Percentiles rank a stretch among this genome's conserved stretches.
phyloP scores from a whole-genome alignment of 2,888 invertebrate species.

The Metalampra italica region DNA sequence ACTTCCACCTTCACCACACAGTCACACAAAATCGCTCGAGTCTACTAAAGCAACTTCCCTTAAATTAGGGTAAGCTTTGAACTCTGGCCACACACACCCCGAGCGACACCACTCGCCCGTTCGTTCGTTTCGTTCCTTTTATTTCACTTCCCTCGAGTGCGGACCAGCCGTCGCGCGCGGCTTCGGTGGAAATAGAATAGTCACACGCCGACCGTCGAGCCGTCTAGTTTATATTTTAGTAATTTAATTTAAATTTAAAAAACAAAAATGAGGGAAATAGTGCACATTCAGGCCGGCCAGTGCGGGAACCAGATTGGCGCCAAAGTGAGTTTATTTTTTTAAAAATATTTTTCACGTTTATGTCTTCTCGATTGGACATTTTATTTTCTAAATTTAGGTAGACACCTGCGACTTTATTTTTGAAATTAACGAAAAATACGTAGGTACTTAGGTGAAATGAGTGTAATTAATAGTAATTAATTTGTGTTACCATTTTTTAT shows the following conservation, averaged over 20 bases:
- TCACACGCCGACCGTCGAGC: constrained; percentile 9
- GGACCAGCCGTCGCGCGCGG: constrained; percentile 40
- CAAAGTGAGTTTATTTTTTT: constrained; percentile 56
- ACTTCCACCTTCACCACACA: no score
- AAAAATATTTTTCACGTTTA: constrained; percentile 20
- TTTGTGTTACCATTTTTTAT: no score
- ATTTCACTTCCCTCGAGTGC: constrained; percentile 48
- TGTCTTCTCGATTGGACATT: constrained; percentile 16
- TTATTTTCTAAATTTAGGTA: neutral
- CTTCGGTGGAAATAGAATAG: constrained; percentile 25
- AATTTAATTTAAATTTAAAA: constrained; percentile 25
- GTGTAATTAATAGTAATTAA: no score
- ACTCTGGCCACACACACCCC: constrained; percentile 51
- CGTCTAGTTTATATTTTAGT: constrained; percentile 12
- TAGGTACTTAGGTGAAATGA: neutral
- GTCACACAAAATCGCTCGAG: no score
- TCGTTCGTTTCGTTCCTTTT: constrained; percentile 38
- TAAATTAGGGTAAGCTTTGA: constrained; percentile 22
- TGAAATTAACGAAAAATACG: neutral
- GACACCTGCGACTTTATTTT: neutral
- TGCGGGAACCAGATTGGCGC: constrained; percentile 91
- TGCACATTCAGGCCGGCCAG: constrained; percentile 90
- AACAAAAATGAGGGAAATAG: constrained; percentile 87
- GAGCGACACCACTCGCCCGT: constrained; percentile 34
- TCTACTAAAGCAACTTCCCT: constrained; percentile 17